These are phyloP conservation scores for Bos indicus DNA, from an alignment of 2,113 vertebrate genomes.

Conservation along the genomic window DNA sequence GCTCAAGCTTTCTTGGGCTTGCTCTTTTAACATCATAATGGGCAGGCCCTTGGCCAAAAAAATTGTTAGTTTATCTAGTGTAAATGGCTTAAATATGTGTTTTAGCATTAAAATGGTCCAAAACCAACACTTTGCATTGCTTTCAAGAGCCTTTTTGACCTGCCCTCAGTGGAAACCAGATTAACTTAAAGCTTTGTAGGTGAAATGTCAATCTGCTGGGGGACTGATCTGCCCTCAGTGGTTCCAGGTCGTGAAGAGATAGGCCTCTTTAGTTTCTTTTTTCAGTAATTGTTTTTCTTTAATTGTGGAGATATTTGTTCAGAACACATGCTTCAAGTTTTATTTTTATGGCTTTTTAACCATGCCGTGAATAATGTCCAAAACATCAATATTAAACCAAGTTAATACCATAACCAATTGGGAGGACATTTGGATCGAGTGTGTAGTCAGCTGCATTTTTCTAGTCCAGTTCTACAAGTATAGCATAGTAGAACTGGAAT, in stretches of 20 bases:
- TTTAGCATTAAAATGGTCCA: conserved; percentile 70
- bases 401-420: conserved; percentile 60
- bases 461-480: conserved; percentile 28
- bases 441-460: conserved; percentile 38
- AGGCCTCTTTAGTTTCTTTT: conserved; percentile 28
- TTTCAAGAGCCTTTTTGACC: conserved; percentile 69
- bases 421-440: conserved; percentile 33
- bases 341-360: conserved; percentile 59
- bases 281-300: conserved; percentile 51
- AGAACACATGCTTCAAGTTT: conserved; percentile 64
- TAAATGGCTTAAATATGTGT: conserved; percentile 71
- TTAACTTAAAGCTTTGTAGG: conserved; percentile 46
- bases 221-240: conserved; percentile 10
- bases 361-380: conserved; percentile 63
- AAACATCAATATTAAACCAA: conserved; percentile 66
- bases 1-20: conserved; percentile 31
- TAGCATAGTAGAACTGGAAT: background rate
- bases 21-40: conserved; percentile 64
- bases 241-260: conserved; percentile 29
- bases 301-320: conserved; percentile 50
- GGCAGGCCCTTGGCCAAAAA: conserved; percentile 57
- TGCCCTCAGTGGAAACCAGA: conserved; percentile 42
- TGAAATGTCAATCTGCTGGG: conserved; percentile 55
- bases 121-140: conserved; percentile 63
- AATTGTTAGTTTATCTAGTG: conserved; percentile 69